A percentile compares a stretch with the other conserved stretches of the same genome.
Evolutionary conservation across 2,888 invertebrate genomes (phyloP).

Genomic region (Synergus gifuensis): DNA sequence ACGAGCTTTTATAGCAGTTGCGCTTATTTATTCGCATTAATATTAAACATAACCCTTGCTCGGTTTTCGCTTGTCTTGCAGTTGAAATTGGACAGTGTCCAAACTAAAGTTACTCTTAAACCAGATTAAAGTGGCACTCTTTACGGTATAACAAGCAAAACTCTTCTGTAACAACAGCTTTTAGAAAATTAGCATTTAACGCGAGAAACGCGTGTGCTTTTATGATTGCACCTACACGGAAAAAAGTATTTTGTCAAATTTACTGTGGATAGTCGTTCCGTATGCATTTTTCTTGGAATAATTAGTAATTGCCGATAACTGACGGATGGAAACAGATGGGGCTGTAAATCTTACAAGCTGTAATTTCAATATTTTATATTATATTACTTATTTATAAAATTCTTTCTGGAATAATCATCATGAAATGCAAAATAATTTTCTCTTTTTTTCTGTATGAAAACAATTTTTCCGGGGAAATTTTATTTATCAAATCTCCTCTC

Average conservation of each 20-base stretch:
- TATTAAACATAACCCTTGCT: conserved; percentile 12
- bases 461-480: neutral
- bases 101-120: conserved; percentile 5
- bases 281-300: too few relatives aligned
- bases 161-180: neutral
- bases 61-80: neutral
- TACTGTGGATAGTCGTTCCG: too few relatives aligned
- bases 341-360: too few relatives aligned
- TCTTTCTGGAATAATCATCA: too few relatives aligned
- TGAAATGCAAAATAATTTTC: neutral
- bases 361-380: too few relatives aligned
- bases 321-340: too few relatives aligned
- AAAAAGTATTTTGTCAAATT: too few relatives aligned
- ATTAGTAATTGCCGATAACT: too few relatives aligned
- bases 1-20: neutral
- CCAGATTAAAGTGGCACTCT: conserved; percentile 2
- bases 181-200: neutral
- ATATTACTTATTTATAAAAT: too few relatives aligned
- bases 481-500: neutral
- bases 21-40: conserved; percentile 3
- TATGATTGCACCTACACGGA: neutral
- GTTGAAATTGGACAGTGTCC: conserved; percentile 16
- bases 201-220: neutral
- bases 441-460: neutral
- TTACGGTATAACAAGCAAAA: neutral